Conservation (phyloP, 2,113 vertebrate species). For the Colius striatus region DNA sequence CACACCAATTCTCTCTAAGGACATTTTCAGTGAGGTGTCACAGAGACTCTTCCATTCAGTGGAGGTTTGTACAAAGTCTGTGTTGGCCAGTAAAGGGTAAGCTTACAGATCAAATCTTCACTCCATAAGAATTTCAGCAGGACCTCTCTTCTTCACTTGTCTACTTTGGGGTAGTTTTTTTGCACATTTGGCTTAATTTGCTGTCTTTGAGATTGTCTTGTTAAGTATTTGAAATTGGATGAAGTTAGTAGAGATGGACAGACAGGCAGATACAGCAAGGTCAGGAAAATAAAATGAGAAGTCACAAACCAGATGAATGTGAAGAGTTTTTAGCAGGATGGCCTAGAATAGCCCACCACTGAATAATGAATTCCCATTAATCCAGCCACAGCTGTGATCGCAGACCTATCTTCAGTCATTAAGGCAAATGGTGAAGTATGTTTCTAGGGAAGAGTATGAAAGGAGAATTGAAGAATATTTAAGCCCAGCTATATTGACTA, state of each 20-base stretch:
- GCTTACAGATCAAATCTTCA: neutral
- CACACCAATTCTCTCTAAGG: neutral
- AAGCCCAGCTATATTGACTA: neutral
- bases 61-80: neutral
- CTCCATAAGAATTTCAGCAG: neutral
- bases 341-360: neutral
- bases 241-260: neutral
- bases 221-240: neutral
- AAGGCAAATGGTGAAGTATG: neutral
- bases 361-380: neutral
- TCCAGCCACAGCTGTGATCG: neutral
- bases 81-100: neutral
- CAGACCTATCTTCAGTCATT: neutral
- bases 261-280: neutral
- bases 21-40: neutral
- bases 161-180: too few species aligned
- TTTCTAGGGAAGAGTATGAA: neutral
- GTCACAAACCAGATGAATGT: neutral
- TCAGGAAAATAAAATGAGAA: accelerated
- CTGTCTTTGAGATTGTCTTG: neutral
- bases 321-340: neutral
- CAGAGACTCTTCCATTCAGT: neutral
- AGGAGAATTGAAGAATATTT: too few species aligned
- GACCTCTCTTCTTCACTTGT: neutral
- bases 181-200: neutral